phyloP scores from a whole-genome alignment of 35 echinoderm and acorn worm species.

The Apostichopus parvimensis region DNA sequence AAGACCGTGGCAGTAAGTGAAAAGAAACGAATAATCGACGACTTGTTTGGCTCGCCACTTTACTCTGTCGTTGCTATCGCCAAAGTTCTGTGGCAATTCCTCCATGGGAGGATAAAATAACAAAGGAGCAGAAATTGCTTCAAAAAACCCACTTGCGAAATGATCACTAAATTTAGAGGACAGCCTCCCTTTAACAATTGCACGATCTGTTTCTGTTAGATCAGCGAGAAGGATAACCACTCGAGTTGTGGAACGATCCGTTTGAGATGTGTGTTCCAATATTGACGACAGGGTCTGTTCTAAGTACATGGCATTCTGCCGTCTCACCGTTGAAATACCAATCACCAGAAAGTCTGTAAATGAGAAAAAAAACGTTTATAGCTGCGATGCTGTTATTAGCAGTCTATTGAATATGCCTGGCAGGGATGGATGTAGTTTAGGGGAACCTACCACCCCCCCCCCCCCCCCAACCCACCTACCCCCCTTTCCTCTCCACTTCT shows the following conservation, averaged over 20 bases:
- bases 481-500: too few species aligned
- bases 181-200: constrained; percentile 49
- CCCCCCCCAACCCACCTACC: too few species aligned
- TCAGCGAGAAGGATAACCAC: constrained; percentile 87
- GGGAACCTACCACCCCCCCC: too few species aligned
- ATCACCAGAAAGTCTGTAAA: constrained; percentile 81
- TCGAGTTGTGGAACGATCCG: constrained; percentile 42
- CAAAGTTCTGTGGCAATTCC: constrained; percentile 83
- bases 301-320: constrained; percentile 72
- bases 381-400: too few species aligned
- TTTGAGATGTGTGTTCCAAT: constrained; percentile 71
- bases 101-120: constrained; percentile 79
- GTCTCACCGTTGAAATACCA: constrained; percentile 86
- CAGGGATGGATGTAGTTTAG: background rate
- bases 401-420: background rate
- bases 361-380: background rate
- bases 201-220: constrained; percentile 59
- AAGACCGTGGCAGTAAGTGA: constrained; percentile 73
- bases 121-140: constrained; percentile 73
- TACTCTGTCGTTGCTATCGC: constrained; percentile 71
- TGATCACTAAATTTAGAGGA: constrained; percentile 60
- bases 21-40: constrained; percentile 91
- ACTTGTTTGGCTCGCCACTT: constrained; percentile 90
- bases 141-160: constrained; percentile 70
- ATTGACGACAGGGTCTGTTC: constrained; percentile 75